These are phyloP conservation scores for Lathronympha strigana DNA, from an alignment of 2,888 invertebrate species.

Conservation along the genomic window DNA sequence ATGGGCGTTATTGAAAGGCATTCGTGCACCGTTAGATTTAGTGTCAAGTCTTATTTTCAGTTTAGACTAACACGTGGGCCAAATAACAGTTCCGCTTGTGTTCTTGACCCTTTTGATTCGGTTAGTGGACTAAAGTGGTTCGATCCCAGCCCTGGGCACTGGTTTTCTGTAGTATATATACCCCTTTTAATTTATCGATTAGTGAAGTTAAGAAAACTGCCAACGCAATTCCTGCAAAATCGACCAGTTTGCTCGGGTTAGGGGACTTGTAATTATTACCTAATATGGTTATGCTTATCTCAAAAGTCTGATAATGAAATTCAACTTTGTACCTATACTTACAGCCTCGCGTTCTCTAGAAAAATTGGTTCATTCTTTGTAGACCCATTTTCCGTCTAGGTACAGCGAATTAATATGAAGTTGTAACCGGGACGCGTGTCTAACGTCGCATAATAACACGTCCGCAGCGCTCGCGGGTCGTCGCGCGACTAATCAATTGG, in stretches of 20 bases:
- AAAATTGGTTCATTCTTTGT: constrained; percentile 7
- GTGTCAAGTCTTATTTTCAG: constrained; percentile 22
- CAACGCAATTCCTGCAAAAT: too few species aligned
- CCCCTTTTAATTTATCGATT: too few species aligned
- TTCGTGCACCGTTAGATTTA: constrained; percentile 17
- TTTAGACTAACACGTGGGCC: background rate
- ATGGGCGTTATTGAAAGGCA: constrained; percentile 15
- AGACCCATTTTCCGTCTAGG: constrained; percentile 9
- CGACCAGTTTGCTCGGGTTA: too few species aligned
- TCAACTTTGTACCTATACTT: background rate
- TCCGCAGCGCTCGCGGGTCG: constrained; percentile 66
- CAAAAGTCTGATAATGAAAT: background rate
- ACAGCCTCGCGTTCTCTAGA: background rate
- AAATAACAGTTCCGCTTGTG: background rate
- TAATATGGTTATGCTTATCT: background rate
- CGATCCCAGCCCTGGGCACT: too few species aligned
- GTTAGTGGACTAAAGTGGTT: too few species aligned
- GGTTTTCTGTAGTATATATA: too few species aligned
- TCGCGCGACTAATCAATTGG: constrained; percentile 83
- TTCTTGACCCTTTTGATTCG: background rate
- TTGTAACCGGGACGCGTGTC: constrained; percentile 71
- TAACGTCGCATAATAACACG: constrained; percentile 80
- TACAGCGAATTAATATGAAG: constrained; percentile 32
- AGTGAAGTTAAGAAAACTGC: too few species aligned
- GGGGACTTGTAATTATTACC: background rate